Evolutionary conservation across 2,888 invertebrate genomes (phyloP).

Genomic region (Entomobrya proxima): DNA sequence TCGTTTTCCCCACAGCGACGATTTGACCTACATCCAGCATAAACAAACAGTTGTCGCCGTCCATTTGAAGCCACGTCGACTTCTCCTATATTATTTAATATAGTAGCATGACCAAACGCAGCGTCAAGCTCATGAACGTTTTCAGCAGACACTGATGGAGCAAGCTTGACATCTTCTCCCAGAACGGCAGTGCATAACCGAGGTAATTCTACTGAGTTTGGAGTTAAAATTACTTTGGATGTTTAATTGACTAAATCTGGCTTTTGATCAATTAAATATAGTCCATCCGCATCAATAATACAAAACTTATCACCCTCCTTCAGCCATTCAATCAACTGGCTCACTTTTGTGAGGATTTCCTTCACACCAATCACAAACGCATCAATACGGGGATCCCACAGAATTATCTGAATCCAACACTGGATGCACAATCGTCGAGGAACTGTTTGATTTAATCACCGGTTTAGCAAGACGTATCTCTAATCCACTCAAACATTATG

Average conservation of each 20-base stretch:
- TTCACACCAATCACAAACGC: conserved; percentile 89
- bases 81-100: conserved; percentile 89
- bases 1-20: conserved; percentile 97
- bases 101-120: conserved; percentile 79
- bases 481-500: conserved; percentile 94
- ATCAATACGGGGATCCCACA: conserved; percentile 90
- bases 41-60: conserved; percentile 80
- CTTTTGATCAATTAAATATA: conserved; percentile 85
- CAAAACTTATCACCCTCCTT: conserved; percentile 83
- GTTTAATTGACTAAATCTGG: conserved; percentile 85
- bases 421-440: conserved; percentile 98
- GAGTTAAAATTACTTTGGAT: conserved; percentile 88
- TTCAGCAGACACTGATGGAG: conserved; percentile 78
- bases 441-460: conserved; percentile 96
- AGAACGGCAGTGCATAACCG: conserved; percentile 82
- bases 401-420: conserved; percentile 83
- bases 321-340: conserved; percentile 81
- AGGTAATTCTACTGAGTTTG: conserved; percentile 92
- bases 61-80: conserved; percentile 80
- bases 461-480: conserved; percentile 94
- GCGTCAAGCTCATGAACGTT: conserved; percentile 78
- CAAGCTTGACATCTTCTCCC: conserved; percentile 78
- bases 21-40: conserved; percentile 86
- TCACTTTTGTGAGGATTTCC: conserved; percentile 81
- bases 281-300: conserved; percentile 93